These are phyloP conservation scores for Bellardia pandia DNA, from an alignment of 2,888 invertebrate genomes.

Conservation along the genomic window DNA sequence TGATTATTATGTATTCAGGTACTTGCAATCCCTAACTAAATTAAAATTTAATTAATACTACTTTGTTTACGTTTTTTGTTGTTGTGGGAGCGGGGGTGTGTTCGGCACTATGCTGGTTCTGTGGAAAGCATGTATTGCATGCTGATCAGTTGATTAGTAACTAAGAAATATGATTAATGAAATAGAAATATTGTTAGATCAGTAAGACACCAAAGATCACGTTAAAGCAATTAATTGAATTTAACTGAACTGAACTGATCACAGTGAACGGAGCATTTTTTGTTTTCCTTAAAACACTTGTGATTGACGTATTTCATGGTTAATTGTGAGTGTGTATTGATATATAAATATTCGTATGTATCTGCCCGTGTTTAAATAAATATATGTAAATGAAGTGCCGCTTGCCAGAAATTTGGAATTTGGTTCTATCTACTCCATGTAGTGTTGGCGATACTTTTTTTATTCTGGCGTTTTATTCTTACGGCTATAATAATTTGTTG, in stretches of 20 bases:
- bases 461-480: conserved; percentile 16
- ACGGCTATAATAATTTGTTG: conserved; percentile 15
- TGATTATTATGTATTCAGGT: neutral
- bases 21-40: neutral
- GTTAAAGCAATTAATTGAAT: conserved; percentile 16
- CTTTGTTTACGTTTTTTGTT: conserved; percentile 1
- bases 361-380: neutral
- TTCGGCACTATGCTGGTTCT: neutral
- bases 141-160: neutral
- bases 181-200: conserved; percentile 1
- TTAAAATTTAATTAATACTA: neutral
- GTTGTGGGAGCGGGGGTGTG: neutral
- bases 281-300: conserved; percentile 32
- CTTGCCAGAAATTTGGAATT: conserved; percentile 16
- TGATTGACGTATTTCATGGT: conserved; percentile 34
- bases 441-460: conserved; percentile 2
- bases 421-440: neutral
- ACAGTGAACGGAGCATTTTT: conserved; percentile 4
- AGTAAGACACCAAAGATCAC: conserved; percentile 28
- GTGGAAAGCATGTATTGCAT: neutral
- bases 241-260: no score
- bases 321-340: neutral
- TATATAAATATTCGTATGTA: neutral
- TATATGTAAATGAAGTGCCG: conserved; percentile 25
- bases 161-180: neutral